Conservation (phyloP, 2,888 invertebrate genomes). For the Erannis defoliaria region DNA sequence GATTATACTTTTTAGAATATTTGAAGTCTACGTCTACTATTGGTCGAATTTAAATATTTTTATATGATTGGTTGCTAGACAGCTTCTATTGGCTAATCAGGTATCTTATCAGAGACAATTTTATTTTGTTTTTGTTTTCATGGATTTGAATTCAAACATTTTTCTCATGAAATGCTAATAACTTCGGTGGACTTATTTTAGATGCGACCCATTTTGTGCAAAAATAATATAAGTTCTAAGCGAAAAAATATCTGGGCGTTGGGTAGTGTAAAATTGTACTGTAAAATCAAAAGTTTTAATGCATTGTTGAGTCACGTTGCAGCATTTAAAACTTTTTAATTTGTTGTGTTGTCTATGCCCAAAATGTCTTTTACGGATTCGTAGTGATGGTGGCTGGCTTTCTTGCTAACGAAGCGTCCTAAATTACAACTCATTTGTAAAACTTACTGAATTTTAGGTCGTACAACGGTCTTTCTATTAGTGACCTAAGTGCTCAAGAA, state of each 20-base stretch:
- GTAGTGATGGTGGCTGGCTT: conserved; percentile 87
- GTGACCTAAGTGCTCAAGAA: conserved; percentile 84
- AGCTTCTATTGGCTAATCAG: conserved; percentile 46
- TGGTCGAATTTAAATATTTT: conserved; percentile 12
- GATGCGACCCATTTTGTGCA: background rate
- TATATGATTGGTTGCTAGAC: conserved; percentile 49
- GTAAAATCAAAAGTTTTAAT: conserved; percentile 7
- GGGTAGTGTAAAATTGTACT: background rate
- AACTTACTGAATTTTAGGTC: conserved; percentile 71
- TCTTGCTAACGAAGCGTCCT: conserved; percentile 83
- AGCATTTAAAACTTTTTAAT: conserved; percentile 68
- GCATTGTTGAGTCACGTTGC: conserved; percentile 55
- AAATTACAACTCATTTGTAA: conserved; percentile 77
- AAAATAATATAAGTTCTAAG: background rate
- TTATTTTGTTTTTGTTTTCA: conserved; percentile 38
- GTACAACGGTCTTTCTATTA: conserved; percentile 70
- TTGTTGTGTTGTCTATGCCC: conserved; percentile 75
- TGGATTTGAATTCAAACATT: background rate
- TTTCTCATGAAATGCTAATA: background rate
- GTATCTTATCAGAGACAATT: conserved; percentile 51
- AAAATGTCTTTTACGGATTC: conserved; percentile 85
- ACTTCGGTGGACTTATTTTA: background rate
- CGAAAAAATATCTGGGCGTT: background rate
- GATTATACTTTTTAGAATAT: background rate
- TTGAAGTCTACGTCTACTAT: background rate